Conservation (phyloP, 2,797 vertebrate species). For the Lagorchestes hirsutus region DNA sequence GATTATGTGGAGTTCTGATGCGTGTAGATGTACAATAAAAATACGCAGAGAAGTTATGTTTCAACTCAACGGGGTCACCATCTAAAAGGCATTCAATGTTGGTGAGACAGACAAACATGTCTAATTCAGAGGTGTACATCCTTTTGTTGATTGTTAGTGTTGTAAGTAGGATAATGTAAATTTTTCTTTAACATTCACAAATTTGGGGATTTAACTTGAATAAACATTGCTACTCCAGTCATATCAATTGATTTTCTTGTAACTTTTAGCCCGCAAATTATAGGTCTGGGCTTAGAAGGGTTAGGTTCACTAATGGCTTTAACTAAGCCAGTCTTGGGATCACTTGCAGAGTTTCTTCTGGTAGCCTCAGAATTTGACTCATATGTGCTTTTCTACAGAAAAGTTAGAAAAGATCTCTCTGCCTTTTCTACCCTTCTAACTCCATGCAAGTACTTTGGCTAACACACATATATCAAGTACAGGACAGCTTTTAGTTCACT, state of each 20-base stretch:
- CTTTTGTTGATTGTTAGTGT: slow-evolving; percentile 34
- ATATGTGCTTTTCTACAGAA: neutral
- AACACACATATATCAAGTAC: neutral
- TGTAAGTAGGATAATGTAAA: slow-evolving; percentile 12
- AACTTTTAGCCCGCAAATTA: neutral
- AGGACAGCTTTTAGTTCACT: neutral
- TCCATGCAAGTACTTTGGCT: neutral
- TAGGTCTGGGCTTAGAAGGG: neutral
- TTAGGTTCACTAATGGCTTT: neutral
- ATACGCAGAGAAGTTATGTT: slow-evolving; percentile 30
- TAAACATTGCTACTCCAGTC: neutral
- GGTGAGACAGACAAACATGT: neutral
- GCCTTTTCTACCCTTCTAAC: neutral
- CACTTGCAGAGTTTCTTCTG: neutral
- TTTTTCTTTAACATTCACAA: slow-evolving; percentile 18
- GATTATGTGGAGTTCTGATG: slow-evolving; percentile 31
- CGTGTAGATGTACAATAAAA: slow-evolving; percentile 22
- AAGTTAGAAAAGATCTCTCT: neutral
- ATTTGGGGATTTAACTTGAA: slow-evolving; percentile 9
- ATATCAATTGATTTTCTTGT: slow-evolving; percentile 19
- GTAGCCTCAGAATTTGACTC: neutral
- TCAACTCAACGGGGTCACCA: neutral
- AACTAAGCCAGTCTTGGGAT: neutral
- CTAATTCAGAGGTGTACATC: slow-evolving; percentile 43
- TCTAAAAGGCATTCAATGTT: slow-evolving; percentile 12